A percentile compares a stretch with the other conserved stretches of the same genome.
Conservation (phyloP, 1,140 invertebrate genomes). For the Drosophila bipectinata region DNA sequence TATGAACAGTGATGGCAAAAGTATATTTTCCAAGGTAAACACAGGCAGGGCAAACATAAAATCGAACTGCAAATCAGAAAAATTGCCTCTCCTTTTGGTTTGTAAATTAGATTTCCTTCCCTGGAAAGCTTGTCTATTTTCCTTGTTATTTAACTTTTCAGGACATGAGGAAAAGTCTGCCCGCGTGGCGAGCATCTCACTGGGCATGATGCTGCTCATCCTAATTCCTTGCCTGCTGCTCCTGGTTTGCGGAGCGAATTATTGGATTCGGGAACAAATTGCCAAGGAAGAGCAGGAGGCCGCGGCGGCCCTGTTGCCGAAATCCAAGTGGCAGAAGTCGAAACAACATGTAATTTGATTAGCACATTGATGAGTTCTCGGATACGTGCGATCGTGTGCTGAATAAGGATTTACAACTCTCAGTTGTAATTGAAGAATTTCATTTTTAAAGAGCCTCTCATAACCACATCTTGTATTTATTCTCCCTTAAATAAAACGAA, state of each 20-base stretch:
- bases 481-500: constrained; percentile 11
- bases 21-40: neutral
- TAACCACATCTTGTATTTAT: constrained; percentile 26
- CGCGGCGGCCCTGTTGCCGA: constrained; percentile 58
- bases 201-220: constrained; percentile 90
- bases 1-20: constrained; percentile 44
- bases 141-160: constrained; percentile 75
- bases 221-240: constrained; percentile 90
- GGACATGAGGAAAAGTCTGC: constrained; percentile 92
- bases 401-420: constrained; percentile 18
- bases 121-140: constrained; percentile 10
- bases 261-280: constrained; percentile 77
- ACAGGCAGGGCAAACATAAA: neutral
- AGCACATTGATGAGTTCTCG: constrained; percentile 55
- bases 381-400: constrained; percentile 32
- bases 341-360: constrained; percentile 51
- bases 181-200: constrained; percentile 90
- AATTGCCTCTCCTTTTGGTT: neutral
- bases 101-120: neutral
- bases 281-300: constrained; percentile 71
- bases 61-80: neutral
- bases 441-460: constrained; percentile 12
- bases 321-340: constrained; percentile 54
- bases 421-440: constrained; percentile 28
- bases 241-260: constrained; percentile 87